Evolutionary conservation across 2,797 vertebrate genomes (phyloP).

Genomic region (Falco berigora): DNA sequence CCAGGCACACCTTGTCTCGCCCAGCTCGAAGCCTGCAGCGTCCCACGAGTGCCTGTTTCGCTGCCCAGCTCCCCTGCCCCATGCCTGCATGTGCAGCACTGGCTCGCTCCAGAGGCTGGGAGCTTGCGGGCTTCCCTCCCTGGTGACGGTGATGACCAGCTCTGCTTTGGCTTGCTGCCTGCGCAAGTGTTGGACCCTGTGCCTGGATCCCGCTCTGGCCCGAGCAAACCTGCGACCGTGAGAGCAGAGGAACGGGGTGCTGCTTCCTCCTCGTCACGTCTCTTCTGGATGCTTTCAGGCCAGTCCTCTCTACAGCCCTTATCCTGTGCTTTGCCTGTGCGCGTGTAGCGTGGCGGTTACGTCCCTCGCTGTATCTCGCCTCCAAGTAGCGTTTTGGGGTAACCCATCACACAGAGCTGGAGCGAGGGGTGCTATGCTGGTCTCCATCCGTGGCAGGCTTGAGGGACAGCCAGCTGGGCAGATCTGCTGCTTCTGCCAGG

Average conservation of each 20-base stretch:
- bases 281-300: conserved; percentile 38
- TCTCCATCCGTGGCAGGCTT: background rate
- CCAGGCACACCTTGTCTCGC: background rate
- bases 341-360: conserved; percentile 23
- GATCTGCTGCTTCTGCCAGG: background rate
- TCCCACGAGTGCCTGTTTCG: conserved; percentile 8
- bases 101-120: background rate
- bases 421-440: conserved; percentile 15
- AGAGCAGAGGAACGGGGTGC: background rate
- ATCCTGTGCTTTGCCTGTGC: conserved; percentile 13
- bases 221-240: background rate
- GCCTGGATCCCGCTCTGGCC: conserved; percentile 7
- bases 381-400: background rate
- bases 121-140: background rate
- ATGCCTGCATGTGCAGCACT: conserved; percentile 61
- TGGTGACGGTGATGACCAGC: background rate
- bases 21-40: conserved; percentile 45
- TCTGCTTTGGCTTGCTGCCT: conserved; percentile 58
- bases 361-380: background rate
- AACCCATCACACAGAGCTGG: conserved; percentile 19
- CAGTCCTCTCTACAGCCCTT: background rate
- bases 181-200: conserved; percentile 10
- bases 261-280: background rate
- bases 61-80: background rate
- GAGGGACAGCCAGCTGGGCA: background rate